A percentile compares a stretch with the other conserved stretches of the same genome.
phyloP scores from a whole-genome alignment of 2,888 invertebrate genomes.

The Hymenopus coronatus region DNA sequence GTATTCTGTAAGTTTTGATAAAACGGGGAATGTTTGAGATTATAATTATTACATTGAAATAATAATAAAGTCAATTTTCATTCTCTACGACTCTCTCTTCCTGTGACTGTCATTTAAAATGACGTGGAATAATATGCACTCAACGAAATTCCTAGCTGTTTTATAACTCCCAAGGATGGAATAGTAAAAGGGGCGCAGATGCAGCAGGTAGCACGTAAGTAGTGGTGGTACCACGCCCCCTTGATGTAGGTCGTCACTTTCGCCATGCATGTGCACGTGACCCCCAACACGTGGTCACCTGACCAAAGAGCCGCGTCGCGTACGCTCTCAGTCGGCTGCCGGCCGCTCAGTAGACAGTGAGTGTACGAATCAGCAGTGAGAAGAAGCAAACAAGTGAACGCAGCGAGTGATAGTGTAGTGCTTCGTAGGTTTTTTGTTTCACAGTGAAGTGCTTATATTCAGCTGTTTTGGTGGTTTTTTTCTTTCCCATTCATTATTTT shows the following conservation, averaged over 20 bases:
- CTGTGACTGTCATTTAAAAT: too few relatives aligned
- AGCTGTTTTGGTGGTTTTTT: not conserved
- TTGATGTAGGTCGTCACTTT: not conserved
- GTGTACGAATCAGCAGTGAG: not conserved
- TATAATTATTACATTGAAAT: too few relatives aligned
- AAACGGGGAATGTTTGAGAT: too few relatives aligned
- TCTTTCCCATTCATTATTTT: not conserved
- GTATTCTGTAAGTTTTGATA: too few relatives aligned
- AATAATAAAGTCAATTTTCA: too few relatives aligned
- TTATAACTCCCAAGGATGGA: too few relatives aligned
- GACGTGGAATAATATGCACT: too few relatives aligned
- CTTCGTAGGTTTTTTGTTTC: not conserved
- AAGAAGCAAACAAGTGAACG: not conserved
- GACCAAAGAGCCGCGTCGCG: not conserved
- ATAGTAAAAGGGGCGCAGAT: not conserved
- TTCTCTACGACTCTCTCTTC: too few relatives aligned
- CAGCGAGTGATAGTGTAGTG: not conserved
- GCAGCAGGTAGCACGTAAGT: not conserved
- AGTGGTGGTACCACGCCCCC: not conserved
- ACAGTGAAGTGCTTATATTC: not conserved
- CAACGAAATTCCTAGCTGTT: too few relatives aligned
- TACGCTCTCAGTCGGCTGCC: not conserved
- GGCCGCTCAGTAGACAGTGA: not conserved
- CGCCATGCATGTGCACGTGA: not conserved
- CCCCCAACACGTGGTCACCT: not conserved